Conservation (phyloP, 2,888 invertebrate genomes). For the Furcula furcula region DNA sequence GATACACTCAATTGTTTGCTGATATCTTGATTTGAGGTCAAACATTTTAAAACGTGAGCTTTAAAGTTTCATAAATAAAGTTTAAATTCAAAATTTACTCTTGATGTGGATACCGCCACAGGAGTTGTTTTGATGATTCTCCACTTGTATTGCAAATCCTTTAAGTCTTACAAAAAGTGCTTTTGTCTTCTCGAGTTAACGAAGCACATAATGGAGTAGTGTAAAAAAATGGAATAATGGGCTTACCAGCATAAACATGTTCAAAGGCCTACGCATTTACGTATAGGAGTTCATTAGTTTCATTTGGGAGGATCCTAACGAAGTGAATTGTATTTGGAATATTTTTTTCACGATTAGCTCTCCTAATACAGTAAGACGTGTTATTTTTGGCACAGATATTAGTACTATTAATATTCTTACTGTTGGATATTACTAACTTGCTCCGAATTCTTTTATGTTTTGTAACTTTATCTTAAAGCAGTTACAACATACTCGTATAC, state of each 20-base stretch:
- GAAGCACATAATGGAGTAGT: slow-evolving; percentile 40
- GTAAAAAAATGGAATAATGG: slow-evolving; percentile 40
- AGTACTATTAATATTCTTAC: too few species aligned
- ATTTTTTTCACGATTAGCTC: background rate
- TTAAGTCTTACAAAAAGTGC: slow-evolving; percentile 43
- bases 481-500: too few species aligned
- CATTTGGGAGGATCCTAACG: slow-evolving; percentile 6
- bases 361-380: background rate
- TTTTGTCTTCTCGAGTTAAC: slow-evolving; percentile 48
- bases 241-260: slow-evolving; percentile 26
- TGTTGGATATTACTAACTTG: too few species aligned
- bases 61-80: slow-evolving; percentile 6
- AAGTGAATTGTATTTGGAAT: background rate
- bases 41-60: slow-evolving; percentile 12
- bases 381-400: too few species aligned
- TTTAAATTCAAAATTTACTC: slow-evolving; percentile 10
- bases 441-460: too few species aligned
- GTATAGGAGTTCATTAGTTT: slow-evolving; percentile 28
- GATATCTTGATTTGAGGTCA: slow-evolving; percentile 42
- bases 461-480: too few species aligned
- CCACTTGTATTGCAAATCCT: slow-evolving; percentile 45
- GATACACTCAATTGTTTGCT: slow-evolving; percentile 53
- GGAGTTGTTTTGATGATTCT: slow-evolving; percentile 46
- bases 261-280: slow-evolving; percentile 28
- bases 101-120: slow-evolving; percentile 30